phyloP scores from a whole-genome alignment of 2,888 invertebrate genomes.

The Linnaemya tessellans region DNA sequence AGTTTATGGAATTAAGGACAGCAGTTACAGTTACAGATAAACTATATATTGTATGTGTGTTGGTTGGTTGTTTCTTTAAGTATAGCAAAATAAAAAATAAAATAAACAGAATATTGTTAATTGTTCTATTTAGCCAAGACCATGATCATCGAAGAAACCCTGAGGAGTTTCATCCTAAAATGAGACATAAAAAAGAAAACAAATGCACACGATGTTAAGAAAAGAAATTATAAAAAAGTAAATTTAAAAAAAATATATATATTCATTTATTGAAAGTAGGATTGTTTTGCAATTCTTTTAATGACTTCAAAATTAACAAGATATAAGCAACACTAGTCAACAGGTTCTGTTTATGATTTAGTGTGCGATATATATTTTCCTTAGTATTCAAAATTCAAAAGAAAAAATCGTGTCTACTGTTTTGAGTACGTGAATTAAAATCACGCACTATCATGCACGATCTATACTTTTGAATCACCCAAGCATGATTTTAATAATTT shows the following conservation, averaged over 20 bases:
- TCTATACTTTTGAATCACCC: no score
- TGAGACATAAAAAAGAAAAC: conserved; percentile 83
- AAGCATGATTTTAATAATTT: no score
- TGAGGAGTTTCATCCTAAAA: conserved; percentile 99
- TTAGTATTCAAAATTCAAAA: no score
- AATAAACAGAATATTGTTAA: neutral
- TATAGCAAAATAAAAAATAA: conserved; percentile 24
- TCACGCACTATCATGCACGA: no score
- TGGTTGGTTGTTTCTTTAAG: conserved; percentile 10
- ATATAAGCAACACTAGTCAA: neutral
- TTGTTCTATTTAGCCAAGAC: conserved; percentile 89
- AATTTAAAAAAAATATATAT: conserved; percentile 11
- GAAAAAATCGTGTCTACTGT: no score
- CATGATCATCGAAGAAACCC: conserved; percentile 99
- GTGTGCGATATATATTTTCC: no score
- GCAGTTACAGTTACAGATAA: conserved; percentile 64
- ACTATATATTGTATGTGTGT: neutral
- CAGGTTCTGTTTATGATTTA: no score
- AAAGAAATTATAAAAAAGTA: neutral
- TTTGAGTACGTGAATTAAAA: no score
- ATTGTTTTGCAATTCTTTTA: conserved; percentile 35
- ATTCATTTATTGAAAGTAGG: neutral
- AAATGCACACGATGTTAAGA: conserved; percentile 51
- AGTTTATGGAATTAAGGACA: conserved; percentile 63
- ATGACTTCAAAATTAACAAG: neutral